Conservation (phyloP, 2,888 invertebrate genomes). For the Belgica antarctica region DNA sequence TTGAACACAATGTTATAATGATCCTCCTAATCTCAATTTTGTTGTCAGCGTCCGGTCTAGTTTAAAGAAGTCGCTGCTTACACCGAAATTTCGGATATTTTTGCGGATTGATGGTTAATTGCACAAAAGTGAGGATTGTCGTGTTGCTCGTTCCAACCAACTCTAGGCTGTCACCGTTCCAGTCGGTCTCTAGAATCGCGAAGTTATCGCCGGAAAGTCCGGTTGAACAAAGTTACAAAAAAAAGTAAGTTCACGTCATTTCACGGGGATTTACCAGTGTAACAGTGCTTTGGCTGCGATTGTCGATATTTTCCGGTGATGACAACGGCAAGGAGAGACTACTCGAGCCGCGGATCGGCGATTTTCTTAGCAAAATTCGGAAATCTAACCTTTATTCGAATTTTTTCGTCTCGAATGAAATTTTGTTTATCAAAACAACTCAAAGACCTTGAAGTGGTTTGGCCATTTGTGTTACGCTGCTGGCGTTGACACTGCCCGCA, state of each 20-base stretch:
- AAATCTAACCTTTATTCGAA: constrained; percentile 1
- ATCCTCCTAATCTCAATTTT: no score
- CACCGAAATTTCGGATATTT: no score
- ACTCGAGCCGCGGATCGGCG: neutral
- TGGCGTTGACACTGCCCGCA: neutral
- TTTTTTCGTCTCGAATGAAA: neutral
- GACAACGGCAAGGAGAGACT: neutral
- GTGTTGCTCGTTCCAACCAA: no score
- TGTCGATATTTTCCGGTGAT: neutral
- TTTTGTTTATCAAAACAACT: constrained; percentile 17
- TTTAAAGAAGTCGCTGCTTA: no score
- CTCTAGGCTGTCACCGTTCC: no score
- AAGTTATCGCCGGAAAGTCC: neutral
- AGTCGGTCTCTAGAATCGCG: neutral
- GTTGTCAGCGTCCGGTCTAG: no score
- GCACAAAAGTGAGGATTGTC: no score
- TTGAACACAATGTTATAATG: no score
- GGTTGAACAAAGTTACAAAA: neutral
- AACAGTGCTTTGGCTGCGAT: neutral
- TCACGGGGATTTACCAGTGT: neutral
- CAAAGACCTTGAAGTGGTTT: constrained; percentile 18
- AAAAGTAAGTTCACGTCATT: neutral
- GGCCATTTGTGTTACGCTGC: neutral
- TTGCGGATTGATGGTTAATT: no score
- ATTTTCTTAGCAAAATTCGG: neutral